A percentile compares a stretch with the other conserved stretches of the same genome.
Evolutionary conservation across 2,113 vertebrate species (phyloP).

Genomic region (Phoxinus phoxinus): DNA sequence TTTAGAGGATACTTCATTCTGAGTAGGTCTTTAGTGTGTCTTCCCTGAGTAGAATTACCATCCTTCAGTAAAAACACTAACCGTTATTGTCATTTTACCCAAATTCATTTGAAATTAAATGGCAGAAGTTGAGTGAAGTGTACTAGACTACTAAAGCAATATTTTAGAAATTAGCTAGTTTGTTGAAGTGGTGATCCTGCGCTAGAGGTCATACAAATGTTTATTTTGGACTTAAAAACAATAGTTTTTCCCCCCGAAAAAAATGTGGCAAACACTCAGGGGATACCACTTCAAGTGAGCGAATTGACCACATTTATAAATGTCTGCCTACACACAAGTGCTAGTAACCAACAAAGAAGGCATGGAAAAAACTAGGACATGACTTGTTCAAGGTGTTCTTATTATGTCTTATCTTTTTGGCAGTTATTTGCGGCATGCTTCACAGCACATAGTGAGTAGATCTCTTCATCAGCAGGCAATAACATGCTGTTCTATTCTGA

Average conservation of each 20-base stretch:
- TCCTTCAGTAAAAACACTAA: not conserved
- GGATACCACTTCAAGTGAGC: not conserved
- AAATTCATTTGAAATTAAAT: not conserved
- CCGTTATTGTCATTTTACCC: not conserved
- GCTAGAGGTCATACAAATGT: conserved; percentile 9
- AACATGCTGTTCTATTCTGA: conserved; percentile 62
- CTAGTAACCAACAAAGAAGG: not conserved
- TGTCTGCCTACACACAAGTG: not conserved
- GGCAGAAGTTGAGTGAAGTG: not conserved
- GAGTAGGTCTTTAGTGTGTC: not conserved
- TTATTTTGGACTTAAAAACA: not conserved
- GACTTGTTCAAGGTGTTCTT: conserved; percentile 11
- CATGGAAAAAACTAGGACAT: conserved; percentile 14
- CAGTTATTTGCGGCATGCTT: conserved; percentile 19
- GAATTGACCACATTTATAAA: conserved; percentile 6
- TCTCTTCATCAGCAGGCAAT: conserved; percentile 67
- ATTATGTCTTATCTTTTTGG: not conserved
- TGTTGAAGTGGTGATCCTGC: not conserved
- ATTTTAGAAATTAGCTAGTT: not conserved
- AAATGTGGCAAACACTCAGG: not conserved
- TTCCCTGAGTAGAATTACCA: conserved; percentile 2
- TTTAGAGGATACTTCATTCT: conserved; percentile 31
- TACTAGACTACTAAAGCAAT: conserved; percentile 3
- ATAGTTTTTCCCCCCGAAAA: not conserved
- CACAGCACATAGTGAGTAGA: conserved; percentile 41